Evolutionary conservation across 2,113 vertebrate genomes (phyloP), one percentile per base, ranked within the genome.

Genomic region (Sprattus sprattus): DNA sequence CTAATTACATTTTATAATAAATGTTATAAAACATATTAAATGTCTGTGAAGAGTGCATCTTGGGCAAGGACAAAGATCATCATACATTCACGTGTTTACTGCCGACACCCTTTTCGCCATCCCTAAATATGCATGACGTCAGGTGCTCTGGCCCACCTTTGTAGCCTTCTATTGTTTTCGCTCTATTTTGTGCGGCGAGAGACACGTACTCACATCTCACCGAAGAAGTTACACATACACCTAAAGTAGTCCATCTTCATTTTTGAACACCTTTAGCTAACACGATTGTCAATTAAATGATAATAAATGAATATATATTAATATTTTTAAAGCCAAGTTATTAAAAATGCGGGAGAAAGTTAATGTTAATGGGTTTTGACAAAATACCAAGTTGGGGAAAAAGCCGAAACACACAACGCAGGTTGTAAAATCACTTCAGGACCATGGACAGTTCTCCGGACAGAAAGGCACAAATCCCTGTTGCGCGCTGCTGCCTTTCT

Each of bases 381-480:
- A 1, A 39, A 39, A 39, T 39, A 39, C 39, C 39, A 39, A 39
- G 39, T 39, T 39, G 39, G 39, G 39, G n/a, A n/a, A 67, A 67
- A 67, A 57, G 18, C 22, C 0, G 11, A 25, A 15, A 75, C 9
- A 75, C 28, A 13, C 32, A 13, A 2, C 67, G 67, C 67, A n/a
- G 32, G 64, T 71, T 71, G 64, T 25, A 10, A 28, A 9, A 6
- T 2, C 7, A 47, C 84, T 91, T 91, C 93, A 94, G 92, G 81
- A 93, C 93, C 91, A 82, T 10, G 89, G 92, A 92, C 87, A 93
- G 93, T 81, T 91, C 87, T 25, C 46, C 67, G n/a, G 46, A 39
- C 67, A 8, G 45, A 13, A 39, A 25, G 83, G n/a, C 75, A 46
- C 47, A 80, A 44, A 22, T 47, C 85, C 87, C 87, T 13, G 64